phyloP scores from a whole-genome alignment of 1,140 invertebrate genomes.

The Lycorma delicatula region DNA sequence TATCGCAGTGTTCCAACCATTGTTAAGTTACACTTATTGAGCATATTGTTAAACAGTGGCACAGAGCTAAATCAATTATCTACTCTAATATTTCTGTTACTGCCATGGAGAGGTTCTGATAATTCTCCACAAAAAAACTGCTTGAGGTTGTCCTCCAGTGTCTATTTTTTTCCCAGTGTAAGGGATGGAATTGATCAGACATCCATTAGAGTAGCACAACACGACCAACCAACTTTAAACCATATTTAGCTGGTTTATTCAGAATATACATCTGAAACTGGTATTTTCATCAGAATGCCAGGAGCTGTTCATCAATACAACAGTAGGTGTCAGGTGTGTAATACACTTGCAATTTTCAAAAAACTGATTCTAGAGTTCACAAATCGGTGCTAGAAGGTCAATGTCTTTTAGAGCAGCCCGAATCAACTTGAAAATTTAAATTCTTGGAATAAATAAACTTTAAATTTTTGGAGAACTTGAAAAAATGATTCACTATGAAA shows the following conservation, averaged over 20 bases:
- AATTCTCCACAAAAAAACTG: constrained; percentile 13
- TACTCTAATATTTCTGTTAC: constrained; percentile 17
- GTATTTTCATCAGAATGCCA: constrained; percentile 36
- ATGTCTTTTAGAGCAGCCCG: too few relatives aligned
- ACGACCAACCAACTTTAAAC: constrained; percentile 37
- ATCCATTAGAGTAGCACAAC: constrained; percentile 32
- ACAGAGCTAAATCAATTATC: constrained; percentile 26
- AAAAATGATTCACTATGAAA: too few relatives aligned
- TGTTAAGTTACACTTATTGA: constrained; percentile 19
- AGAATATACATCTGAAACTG: constrained; percentile 39
- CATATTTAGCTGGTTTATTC: constrained; percentile 41
- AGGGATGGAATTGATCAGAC: constrained; percentile 23
- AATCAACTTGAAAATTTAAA: too few relatives aligned
- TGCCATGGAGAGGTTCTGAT: constrained; percentile 10
- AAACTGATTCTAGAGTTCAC: constrained; percentile 22
- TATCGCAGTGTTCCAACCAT: constrained; percentile 21
- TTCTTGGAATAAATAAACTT: too few relatives aligned
- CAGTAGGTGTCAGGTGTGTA: constrained; percentile 9
- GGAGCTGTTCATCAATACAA: constrained; percentile 22
- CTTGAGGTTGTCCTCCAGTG: constrained; percentile 7
- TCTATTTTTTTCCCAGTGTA: constrained; percentile 27
- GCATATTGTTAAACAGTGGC: constrained; percentile 14
- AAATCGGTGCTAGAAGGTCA: constrained; percentile 23
- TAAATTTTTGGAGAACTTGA: too few relatives aligned
- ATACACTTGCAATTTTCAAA: constrained; percentile 11